Evolutionary conservation across 2,888 invertebrate species (phyloP).

Genomic region (Andrena bucephala): DNA sequence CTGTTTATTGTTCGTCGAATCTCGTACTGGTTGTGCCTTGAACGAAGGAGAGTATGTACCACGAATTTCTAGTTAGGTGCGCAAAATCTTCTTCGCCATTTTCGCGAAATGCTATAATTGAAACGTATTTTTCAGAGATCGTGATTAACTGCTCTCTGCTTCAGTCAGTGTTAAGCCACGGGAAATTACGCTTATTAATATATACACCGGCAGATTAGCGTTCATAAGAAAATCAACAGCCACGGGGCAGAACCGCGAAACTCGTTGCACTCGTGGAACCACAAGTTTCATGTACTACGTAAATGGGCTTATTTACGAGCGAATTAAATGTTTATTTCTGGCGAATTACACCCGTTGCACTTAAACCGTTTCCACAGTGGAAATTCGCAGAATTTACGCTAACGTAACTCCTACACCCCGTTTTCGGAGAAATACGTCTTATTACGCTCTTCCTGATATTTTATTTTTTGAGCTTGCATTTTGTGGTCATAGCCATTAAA

Average conservation of each 20-base stretch:
- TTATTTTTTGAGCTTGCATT: too few relatives aligned
- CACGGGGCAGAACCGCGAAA: slow-evolving; percentile 29
- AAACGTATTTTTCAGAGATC: background rate
- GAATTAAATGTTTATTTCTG: slow-evolving; percentile 33
- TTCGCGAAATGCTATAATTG: background rate
- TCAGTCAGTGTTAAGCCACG: background rate
- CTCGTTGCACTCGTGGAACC: slow-evolving; percentile 15
- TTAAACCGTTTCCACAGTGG: slow-evolving; percentile 6
- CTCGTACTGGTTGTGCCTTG: background rate
- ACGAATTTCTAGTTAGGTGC: background rate
- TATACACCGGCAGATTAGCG: slow-evolving; percentile 14
- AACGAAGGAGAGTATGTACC: background rate
- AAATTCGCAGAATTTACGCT: slow-evolving; percentile 7
- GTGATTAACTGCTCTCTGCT: background rate
- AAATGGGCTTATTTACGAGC: slow-evolving; percentile 33
- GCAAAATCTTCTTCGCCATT: background rate
- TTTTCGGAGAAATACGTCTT: background rate
- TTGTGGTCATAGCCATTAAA: too few relatives aligned
- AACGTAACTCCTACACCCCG: background rate
- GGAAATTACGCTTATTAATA: slow-evolving; percentile 30
- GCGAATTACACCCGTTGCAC: slow-evolving; percentile 26
- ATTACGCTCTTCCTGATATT: too few relatives aligned
- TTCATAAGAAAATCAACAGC: slow-evolving; percentile 36
- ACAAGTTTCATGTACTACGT: slow-evolving; percentile 21
- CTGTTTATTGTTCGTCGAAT: slow-evolving; percentile 10